These are phyloP conservation scores for Halcyon badia DNA, from an alignment of 2,797 vertebrate genomes.

Conservation along the genomic window DNA sequence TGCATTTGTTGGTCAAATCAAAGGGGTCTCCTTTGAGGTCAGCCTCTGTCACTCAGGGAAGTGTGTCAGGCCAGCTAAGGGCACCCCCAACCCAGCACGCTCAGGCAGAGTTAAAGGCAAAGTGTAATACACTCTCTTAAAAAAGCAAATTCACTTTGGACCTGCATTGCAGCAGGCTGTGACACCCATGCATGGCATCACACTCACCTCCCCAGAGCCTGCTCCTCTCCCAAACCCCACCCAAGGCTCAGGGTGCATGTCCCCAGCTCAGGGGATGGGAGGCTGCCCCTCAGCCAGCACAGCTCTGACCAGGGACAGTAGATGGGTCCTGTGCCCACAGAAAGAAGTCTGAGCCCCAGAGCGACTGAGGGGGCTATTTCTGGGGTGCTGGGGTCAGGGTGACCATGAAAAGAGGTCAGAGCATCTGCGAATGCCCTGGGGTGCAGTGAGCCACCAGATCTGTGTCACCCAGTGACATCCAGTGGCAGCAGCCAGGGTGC, in stretches of 20 bases:
- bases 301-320: neutral
- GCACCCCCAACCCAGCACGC: accelerated
- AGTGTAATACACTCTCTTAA: neutral
- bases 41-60: neutral
- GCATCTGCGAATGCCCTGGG: neutral
- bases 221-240: neutral
- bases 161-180: neutral
- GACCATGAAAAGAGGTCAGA: neutral
- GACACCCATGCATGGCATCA: neutral
- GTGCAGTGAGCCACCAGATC: neutral
- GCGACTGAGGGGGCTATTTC: accelerated
- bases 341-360: neutral
- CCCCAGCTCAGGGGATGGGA: accelerated
- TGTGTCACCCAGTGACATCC: slow-evolving; percentile 2
- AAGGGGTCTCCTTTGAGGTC: neutral
- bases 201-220: neutral
- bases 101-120: neutral
- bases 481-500: neutral
- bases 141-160: neutral
- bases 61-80: neutral
- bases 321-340: neutral
- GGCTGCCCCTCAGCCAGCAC: neutral
- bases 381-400: neutral
- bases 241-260: accelerated
- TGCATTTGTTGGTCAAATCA: neutral